These are phyloP conservation scores for Pemphigus obesinymphae DNA, from an alignment of 1,140 invertebrate species.

Conservation along the genomic window DNA sequence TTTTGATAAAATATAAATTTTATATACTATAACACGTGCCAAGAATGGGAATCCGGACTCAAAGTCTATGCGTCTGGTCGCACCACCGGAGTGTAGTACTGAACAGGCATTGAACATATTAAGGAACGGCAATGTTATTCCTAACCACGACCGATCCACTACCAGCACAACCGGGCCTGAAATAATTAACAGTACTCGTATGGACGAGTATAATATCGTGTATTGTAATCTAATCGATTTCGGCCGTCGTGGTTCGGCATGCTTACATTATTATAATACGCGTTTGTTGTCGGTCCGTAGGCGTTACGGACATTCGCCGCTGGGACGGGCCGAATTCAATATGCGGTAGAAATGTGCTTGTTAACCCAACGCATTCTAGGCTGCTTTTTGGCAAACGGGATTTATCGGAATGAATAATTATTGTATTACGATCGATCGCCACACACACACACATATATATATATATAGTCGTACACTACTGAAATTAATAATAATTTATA, in stretches of 20 bases:
- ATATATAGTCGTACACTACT: too few species aligned
- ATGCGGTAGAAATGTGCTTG: neutral
- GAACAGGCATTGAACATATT: too few species aligned
- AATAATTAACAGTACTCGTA: neutral
- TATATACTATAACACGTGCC: too few species aligned
- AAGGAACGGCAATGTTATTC: too few species aligned
- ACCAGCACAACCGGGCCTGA: neutral
- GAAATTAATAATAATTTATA: too few species aligned
- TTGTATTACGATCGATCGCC: neutral
- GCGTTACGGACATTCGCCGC: neutral
- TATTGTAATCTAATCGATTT: neutral
- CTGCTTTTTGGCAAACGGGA: neutral
- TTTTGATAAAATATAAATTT: too few species aligned
- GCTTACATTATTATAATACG: neutral
- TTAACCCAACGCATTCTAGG: neutral
- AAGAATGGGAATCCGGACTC: too few species aligned
- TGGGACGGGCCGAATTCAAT: neutral
- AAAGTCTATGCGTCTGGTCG: too few species aligned
- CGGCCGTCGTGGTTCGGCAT: neutral
- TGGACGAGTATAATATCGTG: too few species aligned
- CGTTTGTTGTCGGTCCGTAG: neutral
- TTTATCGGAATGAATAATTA: neutral
- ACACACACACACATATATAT: neutral
- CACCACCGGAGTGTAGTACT: too few species aligned
- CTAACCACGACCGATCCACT: too few species aligned